phyloP scores from a whole-genome alignment of 2,888 invertebrate genomes.

The Spicauda simplicius region DNA sequence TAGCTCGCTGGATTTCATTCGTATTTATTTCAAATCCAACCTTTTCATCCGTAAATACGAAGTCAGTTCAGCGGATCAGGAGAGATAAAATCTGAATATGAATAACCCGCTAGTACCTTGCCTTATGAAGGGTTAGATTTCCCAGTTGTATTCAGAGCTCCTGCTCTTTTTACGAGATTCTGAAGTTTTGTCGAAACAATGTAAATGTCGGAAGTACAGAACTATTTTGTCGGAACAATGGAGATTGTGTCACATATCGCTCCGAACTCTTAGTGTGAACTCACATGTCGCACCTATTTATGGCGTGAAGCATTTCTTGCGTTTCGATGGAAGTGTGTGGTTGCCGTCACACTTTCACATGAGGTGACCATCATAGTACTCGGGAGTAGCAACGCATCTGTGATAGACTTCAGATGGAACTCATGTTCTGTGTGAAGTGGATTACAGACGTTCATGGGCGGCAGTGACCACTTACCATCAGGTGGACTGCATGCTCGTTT shows the following conservation, averaged over 20 bases:
- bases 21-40: constrained; percentile 21
- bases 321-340: no score
- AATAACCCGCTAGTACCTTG: constrained; percentile 24
- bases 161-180: neutral
- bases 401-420: no score
- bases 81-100: constrained; percentile 36
- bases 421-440: no score
- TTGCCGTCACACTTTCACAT: no score
- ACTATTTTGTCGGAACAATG: constrained; percentile 4
- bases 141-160: constrained; percentile 31
- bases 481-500: no score
- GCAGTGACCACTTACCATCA: no score
- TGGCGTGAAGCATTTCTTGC: no score
- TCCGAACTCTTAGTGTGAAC: neutral
- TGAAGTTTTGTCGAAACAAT: constrained; percentile 1
- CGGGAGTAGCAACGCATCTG: no score
- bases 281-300: neutral
- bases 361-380: no score
- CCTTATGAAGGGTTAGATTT: constrained; percentile 35
- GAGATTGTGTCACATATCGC: constrained; percentile 3
- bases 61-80: constrained; percentile 29
- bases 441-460: no score
- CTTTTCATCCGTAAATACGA: constrained; percentile 21
- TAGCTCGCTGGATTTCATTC: neutral
- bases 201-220: neutral